Conservation (phyloP, 1,140 invertebrate species). For the Hestina assimilis region DNA sequence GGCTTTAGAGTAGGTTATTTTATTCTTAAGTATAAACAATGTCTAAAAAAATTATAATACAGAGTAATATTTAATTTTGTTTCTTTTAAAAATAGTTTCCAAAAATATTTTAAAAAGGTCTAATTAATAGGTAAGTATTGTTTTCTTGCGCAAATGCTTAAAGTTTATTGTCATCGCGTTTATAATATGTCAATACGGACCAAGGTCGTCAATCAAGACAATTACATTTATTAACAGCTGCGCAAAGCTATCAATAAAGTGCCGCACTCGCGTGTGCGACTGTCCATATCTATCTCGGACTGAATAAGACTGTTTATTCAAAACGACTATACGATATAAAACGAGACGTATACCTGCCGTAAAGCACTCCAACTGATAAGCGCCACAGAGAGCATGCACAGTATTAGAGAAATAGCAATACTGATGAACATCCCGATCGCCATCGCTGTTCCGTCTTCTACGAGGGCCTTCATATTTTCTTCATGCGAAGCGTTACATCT, state of each 20-base stretch:
- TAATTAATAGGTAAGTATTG: too few relatives aligned
- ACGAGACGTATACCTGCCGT: conserved; percentile 76
- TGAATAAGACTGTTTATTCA: too few relatives aligned
- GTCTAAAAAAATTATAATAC: too few relatives aligned
- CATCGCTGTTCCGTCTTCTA: conserved; percentile 81
- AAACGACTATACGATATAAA: not conserved
- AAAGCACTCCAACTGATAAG: conserved; percentile 80
- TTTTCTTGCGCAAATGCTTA: too few relatives aligned
- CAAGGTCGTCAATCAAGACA: conserved; percentile 57
- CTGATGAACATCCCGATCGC: conserved; percentile 79
- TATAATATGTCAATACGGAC: conserved; percentile 36
- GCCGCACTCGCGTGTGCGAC: too few relatives aligned
- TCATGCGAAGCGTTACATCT: conserved; percentile 76
- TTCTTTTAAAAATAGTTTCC: too few relatives aligned
- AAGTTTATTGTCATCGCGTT: too few relatives aligned
- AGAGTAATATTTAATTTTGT: too few relatives aligned
- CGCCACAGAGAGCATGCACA: conserved; percentile 81
- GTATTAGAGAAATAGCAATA: conserved; percentile 79
- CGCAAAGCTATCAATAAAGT: conserved; percentile 30
- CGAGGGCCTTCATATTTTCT: conserved; percentile 80
- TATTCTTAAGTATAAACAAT: too few relatives aligned
- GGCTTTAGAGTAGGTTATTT: too few relatives aligned
- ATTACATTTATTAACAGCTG: conserved; percentile 44
- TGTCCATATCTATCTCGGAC: too few relatives aligned
- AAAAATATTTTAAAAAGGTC: too few relatives aligned